A percentile compares a stretch with the other conserved stretches of the same genome.
These are phyloP conservation scores for Forbesichthys agassizii DNA, from an alignment of 2,113 vertebrate species.

Conservation along the genomic window DNA sequence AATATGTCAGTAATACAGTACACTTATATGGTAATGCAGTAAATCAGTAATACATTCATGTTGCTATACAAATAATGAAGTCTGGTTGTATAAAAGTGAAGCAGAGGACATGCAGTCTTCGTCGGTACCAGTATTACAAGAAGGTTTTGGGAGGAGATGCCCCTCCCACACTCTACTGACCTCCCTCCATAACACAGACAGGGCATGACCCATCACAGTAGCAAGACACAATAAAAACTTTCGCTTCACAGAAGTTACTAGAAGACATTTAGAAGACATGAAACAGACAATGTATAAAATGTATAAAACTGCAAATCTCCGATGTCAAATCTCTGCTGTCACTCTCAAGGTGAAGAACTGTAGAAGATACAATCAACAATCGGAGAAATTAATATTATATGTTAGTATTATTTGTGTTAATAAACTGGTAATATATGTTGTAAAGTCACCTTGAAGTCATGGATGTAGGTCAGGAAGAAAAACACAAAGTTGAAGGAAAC, in stretches of 20 bases:
- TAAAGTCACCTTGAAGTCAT: conserved; percentile 89
- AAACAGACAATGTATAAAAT: not conserved
- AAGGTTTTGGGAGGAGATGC: no score
- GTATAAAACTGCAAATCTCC: conserved; percentile 5
- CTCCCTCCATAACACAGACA: no score
- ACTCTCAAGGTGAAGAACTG: conserved; percentile 70
- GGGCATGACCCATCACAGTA: not conserved
- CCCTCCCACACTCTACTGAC: no score
- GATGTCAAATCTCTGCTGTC: conserved; percentile 16
- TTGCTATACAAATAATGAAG: no score
- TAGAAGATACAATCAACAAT: conserved; percentile 2
- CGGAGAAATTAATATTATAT: not conserved
- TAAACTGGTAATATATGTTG: not conserved
- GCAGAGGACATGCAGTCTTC: no score
- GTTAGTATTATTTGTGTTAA: no score
- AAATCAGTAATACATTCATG: no score
- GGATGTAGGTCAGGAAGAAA: conserved; percentile 92
- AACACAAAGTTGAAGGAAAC: conserved; percentile 91
- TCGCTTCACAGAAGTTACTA: not conserved
- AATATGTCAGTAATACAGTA: no score
- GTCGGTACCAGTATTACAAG: no score
- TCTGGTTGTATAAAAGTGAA: no score
- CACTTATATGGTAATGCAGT: no score
- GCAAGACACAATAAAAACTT: not conserved
- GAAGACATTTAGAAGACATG: not conserved